Evolutionary conservation across 1,140 invertebrate species (phyloP).

Genomic region (Drosophila micromelanica): DNA sequence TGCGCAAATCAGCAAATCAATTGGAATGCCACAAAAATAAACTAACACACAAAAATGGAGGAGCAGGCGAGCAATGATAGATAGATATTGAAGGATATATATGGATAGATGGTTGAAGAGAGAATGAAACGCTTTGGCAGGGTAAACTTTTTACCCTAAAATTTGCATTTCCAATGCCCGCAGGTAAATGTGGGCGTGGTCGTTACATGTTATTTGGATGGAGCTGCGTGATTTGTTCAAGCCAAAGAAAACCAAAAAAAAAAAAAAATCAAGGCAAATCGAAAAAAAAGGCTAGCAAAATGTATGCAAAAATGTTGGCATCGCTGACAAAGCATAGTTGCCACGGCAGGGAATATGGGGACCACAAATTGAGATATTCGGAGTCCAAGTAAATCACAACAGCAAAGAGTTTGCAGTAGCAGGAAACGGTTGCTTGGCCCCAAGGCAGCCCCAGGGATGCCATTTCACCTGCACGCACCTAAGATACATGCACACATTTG

Average conservation of each 20-base stretch:
- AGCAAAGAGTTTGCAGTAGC: neutral
- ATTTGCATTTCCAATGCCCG: constrained; percentile 66
- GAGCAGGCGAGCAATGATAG: constrained; percentile 9
- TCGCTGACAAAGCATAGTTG: constrained; percentile 17
- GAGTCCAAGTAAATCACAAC: constrained; percentile 43
- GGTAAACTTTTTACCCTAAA: constrained; percentile 38
- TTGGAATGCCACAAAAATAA: constrained; percentile 63
- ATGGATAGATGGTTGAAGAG: neutral
- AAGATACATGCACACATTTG: neutral
- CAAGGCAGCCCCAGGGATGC: constrained; percentile 15
- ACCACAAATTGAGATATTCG: constrained; percentile 26
- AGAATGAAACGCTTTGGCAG: constrained; percentile 15
- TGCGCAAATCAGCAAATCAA: constrained; percentile 74
- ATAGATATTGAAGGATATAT: neutral
- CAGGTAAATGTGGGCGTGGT: constrained; percentile 36
- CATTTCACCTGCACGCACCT: constrained; percentile 30
- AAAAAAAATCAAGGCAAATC: neutral
- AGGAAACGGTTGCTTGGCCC: constrained; percentile 4
- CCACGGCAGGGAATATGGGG: constrained; percentile 9
- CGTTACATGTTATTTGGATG: constrained; percentile 41
- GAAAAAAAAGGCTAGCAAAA: constrained; percentile 26
- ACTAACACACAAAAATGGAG: constrained; percentile 44
- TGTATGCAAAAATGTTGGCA: constrained; percentile 38
- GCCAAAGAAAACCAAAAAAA: neutral
- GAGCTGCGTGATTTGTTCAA: constrained; percentile 54